Conservation (phyloP, 2,113 vertebrate species). For the Spilogale gracilis region DNA sequence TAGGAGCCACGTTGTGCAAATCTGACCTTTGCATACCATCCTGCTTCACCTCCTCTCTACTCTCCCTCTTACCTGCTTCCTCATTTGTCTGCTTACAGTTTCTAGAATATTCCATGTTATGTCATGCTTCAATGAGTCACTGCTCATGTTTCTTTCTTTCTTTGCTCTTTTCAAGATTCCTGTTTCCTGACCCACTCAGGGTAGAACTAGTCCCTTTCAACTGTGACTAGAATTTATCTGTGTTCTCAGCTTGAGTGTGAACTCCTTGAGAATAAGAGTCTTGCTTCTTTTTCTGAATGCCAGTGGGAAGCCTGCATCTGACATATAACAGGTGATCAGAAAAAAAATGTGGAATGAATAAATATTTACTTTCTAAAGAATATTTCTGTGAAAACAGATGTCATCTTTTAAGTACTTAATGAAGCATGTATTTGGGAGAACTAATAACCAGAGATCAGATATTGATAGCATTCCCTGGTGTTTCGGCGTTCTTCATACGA, state of each 20-base stretch:
- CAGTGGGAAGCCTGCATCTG: background rate
- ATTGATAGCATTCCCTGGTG: background rate
- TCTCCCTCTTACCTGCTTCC: background rate
- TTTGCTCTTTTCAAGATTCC: background rate
- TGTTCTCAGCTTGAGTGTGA: background rate
- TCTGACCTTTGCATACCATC: no score
- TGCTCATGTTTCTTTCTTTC: background rate
- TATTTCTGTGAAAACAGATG: background rate
- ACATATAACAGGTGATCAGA: background rate
- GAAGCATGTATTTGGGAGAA: background rate
- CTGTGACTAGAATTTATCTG: background rate
- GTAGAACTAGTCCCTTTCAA: background rate
- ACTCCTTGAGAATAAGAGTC: background rate
- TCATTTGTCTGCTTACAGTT: background rate
- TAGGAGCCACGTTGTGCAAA: background rate
- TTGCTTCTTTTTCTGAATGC: background rate
- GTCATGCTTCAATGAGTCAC: background rate
- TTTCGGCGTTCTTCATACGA: accelerated
- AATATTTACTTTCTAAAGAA: background rate
- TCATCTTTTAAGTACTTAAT: background rate
- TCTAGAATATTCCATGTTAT: background rate
- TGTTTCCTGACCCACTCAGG: background rate
- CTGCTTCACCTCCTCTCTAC: no score
- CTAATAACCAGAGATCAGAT: background rate
- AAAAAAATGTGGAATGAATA: background rate